Conservation (phyloP, 2,797 vertebrate genomes). For the Enteromius paludinosus region DNA sequence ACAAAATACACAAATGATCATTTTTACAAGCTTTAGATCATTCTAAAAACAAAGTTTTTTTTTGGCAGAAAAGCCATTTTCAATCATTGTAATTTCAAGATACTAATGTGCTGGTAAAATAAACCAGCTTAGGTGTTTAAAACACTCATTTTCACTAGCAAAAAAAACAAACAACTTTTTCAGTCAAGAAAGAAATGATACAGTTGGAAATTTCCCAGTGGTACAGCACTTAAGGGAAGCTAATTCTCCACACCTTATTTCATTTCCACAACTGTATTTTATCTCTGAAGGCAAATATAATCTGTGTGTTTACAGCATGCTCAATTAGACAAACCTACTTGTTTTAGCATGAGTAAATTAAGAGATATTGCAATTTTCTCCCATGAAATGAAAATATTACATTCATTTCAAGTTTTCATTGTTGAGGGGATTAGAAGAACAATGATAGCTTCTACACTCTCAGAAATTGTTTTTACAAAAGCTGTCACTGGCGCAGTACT, state of each 20-base stretch:
- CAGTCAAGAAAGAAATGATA: not conserved
- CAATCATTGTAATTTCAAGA: not conserved
- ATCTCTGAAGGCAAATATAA: constrained; percentile 33
- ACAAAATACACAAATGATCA: not conserved
- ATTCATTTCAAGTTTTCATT: not conserved
- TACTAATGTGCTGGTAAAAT: constrained; percentile 19
- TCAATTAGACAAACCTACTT: constrained; percentile 28
- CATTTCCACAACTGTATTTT: constrained; percentile 18
- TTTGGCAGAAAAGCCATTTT: not conserved
- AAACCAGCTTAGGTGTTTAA: constrained; percentile 7
- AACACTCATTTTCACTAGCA: constrained; percentile 11
- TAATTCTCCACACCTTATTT: constrained; percentile 31
- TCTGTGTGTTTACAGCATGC: constrained; percentile 34
- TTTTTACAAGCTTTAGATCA: not conserved
- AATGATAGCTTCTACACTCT: not conserved
- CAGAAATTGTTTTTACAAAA: too few relatives aligned
- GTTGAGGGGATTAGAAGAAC: constrained; percentile 4
- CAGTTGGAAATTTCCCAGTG: constrained; percentile 28
- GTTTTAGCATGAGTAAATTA: constrained; percentile 18
- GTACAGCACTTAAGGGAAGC: constrained; percentile 25
- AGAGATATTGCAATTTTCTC: constrained; percentile 1
- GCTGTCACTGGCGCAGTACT: not conserved
- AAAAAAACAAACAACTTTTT: not conserved
- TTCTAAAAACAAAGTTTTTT: not conserved
- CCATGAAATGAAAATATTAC: not conserved